Conservation (phyloP, 2,888 invertebrate species). For the Molorchus minor region DNA sequence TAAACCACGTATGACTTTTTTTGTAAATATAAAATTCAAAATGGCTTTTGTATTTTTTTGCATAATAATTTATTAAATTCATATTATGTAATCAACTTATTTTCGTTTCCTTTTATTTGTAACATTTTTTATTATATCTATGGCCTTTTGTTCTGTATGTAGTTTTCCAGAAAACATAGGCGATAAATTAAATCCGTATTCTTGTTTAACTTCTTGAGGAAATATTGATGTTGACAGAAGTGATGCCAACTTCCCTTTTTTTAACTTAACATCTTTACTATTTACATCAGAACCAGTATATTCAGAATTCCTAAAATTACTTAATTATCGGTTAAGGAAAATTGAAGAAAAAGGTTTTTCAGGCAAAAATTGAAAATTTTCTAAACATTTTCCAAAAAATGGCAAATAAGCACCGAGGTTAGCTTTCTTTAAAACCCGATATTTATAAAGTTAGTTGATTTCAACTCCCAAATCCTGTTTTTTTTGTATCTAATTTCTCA, state of each 20-base stretch:
- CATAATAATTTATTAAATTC: too few relatives aligned
- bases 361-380: not conserved
- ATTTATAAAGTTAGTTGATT: not conserved
- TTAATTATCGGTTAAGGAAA: constrained; percentile 30
- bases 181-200: not conserved
- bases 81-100: too few relatives aligned
- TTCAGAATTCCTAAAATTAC: constrained; percentile 49
- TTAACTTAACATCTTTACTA: constrained; percentile 47
- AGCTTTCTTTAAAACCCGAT: not conserved
- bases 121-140: not conserved
- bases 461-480: not conserved
- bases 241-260: constrained; percentile 65
- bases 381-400: not conserved
- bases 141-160: not conserved
- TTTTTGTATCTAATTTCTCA: not conserved
- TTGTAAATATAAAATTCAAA: too few relatives aligned
- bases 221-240: constrained; percentile 71
- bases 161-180: not conserved
- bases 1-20: too few relatives aligned
- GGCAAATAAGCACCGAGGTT: not conserved
- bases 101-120: too few relatives aligned
- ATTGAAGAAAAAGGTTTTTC: not conserved
- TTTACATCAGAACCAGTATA: too few relatives aligned
- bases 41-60: too few relatives aligned
- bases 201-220: constrained; percentile 57